phyloP scores from a whole-genome alignment of 2,888 invertebrate species.

The Amorpha juglandis region DNA sequence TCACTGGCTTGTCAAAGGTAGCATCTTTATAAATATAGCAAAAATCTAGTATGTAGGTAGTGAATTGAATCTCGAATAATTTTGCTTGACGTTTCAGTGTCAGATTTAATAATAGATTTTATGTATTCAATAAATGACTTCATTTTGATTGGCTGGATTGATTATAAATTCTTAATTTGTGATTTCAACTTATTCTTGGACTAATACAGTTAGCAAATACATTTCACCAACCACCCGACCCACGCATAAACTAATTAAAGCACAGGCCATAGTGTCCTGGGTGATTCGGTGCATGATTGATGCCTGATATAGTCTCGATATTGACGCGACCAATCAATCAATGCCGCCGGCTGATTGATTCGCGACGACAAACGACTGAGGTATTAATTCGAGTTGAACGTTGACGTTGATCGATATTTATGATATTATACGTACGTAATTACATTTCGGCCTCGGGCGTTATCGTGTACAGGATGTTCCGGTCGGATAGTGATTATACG shows the following conservation, averaged over 20 bases:
- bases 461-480: conserved; percentile 9
- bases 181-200: too few relatives aligned
- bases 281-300: conserved; percentile 52
- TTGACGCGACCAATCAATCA: conserved; percentile 72
- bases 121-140: too few relatives aligned
- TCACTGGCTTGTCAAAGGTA: conserved; percentile 2
- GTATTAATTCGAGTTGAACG: conserved; percentile 69
- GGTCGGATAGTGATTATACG: not conserved
- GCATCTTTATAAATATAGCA: not conserved
- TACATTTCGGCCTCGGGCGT: conserved; percentile 22
- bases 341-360: conserved; percentile 69
- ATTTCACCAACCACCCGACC: too few relatives aligned
- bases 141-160: too few relatives aligned
- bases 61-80: too few relatives aligned
- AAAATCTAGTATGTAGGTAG: not conserved
- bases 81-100: too few relatives aligned
- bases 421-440: conserved; percentile 55
- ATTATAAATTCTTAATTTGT: too few relatives aligned
- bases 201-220: too few relatives aligned
- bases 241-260: not conserved
- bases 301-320: conserved; percentile 60
- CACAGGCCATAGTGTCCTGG: conserved; percentile 20
- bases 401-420: conserved; percentile 73
- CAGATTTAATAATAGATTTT: too few relatives aligned
- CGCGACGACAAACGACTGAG: conserved; percentile 70